Evolutionary conservation across 1,140 invertebrate species (phyloP).

Genomic region (Drosophila mauritiana): DNA sequence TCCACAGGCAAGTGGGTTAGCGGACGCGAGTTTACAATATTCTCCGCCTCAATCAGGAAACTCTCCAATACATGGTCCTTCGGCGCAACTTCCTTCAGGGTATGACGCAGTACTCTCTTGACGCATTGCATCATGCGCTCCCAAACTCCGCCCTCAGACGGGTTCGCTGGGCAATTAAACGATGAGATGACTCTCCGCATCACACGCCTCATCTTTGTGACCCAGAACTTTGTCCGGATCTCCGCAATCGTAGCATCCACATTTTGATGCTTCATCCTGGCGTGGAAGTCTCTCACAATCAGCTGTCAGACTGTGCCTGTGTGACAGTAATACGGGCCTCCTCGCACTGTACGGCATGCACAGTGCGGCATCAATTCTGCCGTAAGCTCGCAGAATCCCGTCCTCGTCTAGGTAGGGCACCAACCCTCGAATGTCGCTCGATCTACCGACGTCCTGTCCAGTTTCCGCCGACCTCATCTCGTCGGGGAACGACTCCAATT

Average conservation of each 20-base stretch:
- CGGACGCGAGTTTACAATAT: constrained; percentile 19
- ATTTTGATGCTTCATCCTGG: constrained; percentile 14
- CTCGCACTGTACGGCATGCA: constrained; percentile 17
- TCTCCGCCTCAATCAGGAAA: constrained; percentile 19
- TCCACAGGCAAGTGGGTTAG: constrained; percentile 16
- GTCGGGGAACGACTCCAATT: constrained; percentile 4
- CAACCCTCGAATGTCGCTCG: constrained; percentile 5
- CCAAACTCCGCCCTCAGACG: background rate
- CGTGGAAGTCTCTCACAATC: background rate
- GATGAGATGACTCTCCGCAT: background rate
- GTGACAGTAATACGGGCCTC: constrained; percentile 8
- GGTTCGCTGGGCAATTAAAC: background rate
- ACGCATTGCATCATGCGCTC: background rate
- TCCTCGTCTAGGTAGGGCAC: background rate
- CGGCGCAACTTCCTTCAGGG: background rate
- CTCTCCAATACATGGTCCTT: constrained; percentile 16
- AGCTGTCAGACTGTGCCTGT: constrained; percentile 1
- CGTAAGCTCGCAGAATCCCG: constrained; percentile 7
- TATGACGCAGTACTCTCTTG: background rate
- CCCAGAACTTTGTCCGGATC: constrained; percentile 17
- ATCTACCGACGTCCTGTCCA: background rate
- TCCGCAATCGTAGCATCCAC: constrained; percentile 23
- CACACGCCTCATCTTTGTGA: constrained; percentile 2
- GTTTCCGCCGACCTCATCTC: background rate
- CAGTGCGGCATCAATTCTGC: constrained; percentile 8